Base-by-base conservation (phyloP, 2,888 invertebrate genomes). In the Phaonia tiefii region DNA sequence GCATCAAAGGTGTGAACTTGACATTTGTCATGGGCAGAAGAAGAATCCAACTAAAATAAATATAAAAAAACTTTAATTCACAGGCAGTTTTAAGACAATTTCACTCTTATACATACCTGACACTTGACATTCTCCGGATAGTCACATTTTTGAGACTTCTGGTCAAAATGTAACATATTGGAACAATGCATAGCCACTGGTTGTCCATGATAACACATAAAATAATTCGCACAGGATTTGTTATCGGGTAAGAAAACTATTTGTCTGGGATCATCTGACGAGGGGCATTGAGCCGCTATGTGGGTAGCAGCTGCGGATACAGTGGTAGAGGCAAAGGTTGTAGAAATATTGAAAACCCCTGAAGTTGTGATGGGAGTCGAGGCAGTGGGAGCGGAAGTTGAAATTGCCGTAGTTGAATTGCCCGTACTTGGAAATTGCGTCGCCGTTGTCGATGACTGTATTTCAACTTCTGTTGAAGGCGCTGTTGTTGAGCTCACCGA, bases 161-260 rank as follows among this genome's bases (percentile, higher is more conserved):
- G 66, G 85, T 89, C 88, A 58, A 89, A 90, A 17, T 89, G 87
- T 66, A 89, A 80, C 76, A 84, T 85, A 3, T 85, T 42, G 0
- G 89, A 87, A 79, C 90, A 90, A 15, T 84, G 85, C 88, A 90
- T 86, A 26, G 85, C 58, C 1, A 88, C 71, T 0, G 87, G 76
- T 8, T 78, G 70, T 2, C 88, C 87, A 25, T 85, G 86, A 73
- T 87, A 88, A 75, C 90, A 90, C 31, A 90, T 83, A 65, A 84
- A 89, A 70, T 89, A 90, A 26, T 88, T 86, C 0, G 87, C 84
- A 79, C 90, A 90, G 44, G 88, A 87, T 5, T 85, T 84, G 0
- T 83, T 75, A 77, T 86, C 86, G 8, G 88, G 73, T 5, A 89
- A 39, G 26, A 89, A 85, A 7, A 86, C 85, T 1, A 88, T 85